These are phyloP conservation scores for Hiodon alosoides DNA, from an alignment of 2,113 vertebrate genomes.

Conservation along the genomic window DNA sequence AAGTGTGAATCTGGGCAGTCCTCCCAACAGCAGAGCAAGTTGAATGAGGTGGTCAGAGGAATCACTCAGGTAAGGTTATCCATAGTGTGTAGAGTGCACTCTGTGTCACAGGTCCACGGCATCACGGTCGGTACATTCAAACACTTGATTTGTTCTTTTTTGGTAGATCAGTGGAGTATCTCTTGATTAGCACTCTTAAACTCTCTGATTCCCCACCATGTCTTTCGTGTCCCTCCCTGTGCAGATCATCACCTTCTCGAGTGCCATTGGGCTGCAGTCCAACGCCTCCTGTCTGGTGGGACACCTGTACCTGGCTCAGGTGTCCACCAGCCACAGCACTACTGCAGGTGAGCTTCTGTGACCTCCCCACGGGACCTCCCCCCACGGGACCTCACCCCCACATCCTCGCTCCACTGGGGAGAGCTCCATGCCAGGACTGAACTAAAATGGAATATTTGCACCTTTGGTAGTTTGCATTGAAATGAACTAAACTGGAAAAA, in stretches of 20 bases:
- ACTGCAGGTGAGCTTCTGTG: constrained; percentile 67
- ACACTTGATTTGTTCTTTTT: too few relatives aligned
- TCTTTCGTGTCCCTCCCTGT: neutral
- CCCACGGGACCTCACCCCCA: neutral
- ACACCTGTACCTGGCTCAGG: constrained; percentile 76
- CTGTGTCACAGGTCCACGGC: neutral
- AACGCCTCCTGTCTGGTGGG: constrained; percentile 83
- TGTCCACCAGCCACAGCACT: constrained; percentile 74
- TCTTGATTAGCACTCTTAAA: neutral
- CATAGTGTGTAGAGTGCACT: too few relatives aligned
- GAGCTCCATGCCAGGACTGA: too few relatives aligned
- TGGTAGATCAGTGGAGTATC: too few relatives aligned
- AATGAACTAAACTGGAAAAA: too few relatives aligned
- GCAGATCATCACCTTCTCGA: constrained; percentile 80
- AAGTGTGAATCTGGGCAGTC: constrained; percentile 74
- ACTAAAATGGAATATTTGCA: too few relatives aligned
- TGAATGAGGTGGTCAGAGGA: constrained; percentile 85
- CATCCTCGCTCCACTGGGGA: neutral
- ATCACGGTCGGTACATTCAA: neutral
- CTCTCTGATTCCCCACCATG: neutral
- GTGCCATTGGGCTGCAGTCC: constrained; percentile 85
- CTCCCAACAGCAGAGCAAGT: constrained; percentile 73
- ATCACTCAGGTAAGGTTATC: constrained; percentile 72
- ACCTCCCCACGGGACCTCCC: neutral
- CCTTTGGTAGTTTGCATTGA: too few relatives aligned